Conservation (phyloP, 2,888 invertebrate species). For the Himalopsyche japonica region DNA sequence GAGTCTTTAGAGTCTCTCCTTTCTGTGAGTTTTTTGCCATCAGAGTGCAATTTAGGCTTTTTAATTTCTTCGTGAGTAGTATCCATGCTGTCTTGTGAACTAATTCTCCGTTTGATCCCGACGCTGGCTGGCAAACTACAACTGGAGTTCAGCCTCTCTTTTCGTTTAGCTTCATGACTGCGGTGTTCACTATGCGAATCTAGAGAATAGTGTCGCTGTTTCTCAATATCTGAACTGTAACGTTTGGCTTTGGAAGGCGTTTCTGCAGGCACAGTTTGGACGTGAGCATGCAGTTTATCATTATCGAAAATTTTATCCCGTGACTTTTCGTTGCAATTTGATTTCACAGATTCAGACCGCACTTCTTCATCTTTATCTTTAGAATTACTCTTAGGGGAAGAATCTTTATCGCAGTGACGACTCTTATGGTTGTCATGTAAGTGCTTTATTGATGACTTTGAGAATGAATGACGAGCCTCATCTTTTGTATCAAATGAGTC, state of each 20-base stretch:
- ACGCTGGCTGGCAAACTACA: constrained; percentile 66
- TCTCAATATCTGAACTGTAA: constrained; percentile 49
- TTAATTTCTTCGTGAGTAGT: constrained; percentile 64
- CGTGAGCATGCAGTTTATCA: constrained; percentile 44
- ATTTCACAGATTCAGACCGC: constrained; percentile 44
- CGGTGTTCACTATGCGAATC: constrained; percentile 50
- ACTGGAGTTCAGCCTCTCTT: constrained; percentile 64
- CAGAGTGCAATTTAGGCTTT: constrained; percentile 61
- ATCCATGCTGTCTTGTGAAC: constrained; percentile 73
- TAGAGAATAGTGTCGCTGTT: constrained; percentile 57
- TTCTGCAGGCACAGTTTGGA: constrained; percentile 42
- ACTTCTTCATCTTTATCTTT: constrained; percentile 44
- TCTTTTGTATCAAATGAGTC: constrained; percentile 52
- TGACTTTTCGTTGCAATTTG: constrained; percentile 53
- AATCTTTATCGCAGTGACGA: constrained; percentile 58
- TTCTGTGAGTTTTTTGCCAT: constrained; percentile 59
- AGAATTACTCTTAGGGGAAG: constrained; percentile 43
- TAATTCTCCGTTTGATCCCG: constrained; percentile 73
- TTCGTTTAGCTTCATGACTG: constrained; percentile 56
- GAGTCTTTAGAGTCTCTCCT: constrained; percentile 74
- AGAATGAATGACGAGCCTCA: constrained; percentile 46
- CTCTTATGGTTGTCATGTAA: constrained; percentile 56
- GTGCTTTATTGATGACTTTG: constrained; percentile 51
- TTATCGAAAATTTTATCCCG: constrained; percentile 50
- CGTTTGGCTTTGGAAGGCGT: constrained; percentile 45